Evolutionary conservation across 2,888 invertebrate species (phyloP).

Genomic region (Aphrophora alni): DNA sequence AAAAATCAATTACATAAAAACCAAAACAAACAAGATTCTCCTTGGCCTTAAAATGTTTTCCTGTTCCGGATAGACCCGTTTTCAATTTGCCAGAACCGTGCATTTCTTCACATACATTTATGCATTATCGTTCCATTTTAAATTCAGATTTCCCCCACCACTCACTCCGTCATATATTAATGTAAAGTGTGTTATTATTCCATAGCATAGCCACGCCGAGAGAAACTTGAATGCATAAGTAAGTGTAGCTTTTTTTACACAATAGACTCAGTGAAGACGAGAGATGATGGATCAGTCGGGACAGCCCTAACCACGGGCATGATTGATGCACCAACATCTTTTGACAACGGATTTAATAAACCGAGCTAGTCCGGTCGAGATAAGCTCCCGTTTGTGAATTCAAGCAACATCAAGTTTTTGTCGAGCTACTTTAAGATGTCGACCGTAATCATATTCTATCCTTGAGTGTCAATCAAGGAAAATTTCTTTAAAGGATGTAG

Average conservation of each 20-base stretch:
- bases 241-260: conserved; percentile 48
- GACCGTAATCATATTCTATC: background rate
- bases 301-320: conserved; percentile 37
- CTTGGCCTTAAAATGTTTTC: background rate
- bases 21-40: background rate
- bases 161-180: conserved; percentile 57
- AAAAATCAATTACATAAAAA: no score
- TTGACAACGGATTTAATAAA: conserved; percentile 49
- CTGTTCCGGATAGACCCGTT: conserved; percentile 11
- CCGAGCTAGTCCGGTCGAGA: conserved; percentile 27
- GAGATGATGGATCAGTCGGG: conserved; percentile 48
- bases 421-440: background rate
- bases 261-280: conserved; percentile 22
- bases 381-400: conserved; percentile 18
- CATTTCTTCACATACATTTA: conserved; percentile 60
- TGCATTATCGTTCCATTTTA: conserved; percentile 59
- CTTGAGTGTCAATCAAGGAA: background rate
- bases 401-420: background rate
- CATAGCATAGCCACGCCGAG: no score
- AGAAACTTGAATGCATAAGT: conserved; percentile 51
- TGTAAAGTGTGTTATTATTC: conserved; percentile 65
- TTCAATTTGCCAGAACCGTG: conserved; percentile 52
- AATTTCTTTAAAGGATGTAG: no score
- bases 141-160: conserved; percentile 59
- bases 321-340: conserved; percentile 48